Evolutionary conservation across 1,140 invertebrate genomes (phyloP), one percentile per base, ranked within the genome.

Genomic region (Potamilus streckersoni): DNA sequence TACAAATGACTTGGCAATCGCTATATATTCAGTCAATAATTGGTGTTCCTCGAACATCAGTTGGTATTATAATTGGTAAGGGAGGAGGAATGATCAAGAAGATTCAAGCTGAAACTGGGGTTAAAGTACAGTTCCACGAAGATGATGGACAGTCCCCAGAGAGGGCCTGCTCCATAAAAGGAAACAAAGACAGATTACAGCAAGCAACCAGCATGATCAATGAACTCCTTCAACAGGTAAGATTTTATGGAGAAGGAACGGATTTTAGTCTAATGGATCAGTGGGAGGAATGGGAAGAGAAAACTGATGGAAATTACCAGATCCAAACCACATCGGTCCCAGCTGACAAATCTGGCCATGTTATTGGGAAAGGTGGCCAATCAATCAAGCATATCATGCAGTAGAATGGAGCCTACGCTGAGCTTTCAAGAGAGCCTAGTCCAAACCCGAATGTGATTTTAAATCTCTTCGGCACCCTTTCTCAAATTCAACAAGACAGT

Each of bases 1-100:
- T 8, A 11, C 11, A 49, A 49, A 49, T 49, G 38, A 8, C 4
- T 49, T 11, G 38, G 11, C 38, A 49, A 49, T 49, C 38, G 11
- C 6, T 11, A 49, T 49, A 49, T 8, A 11, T 49, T 8, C 6
- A 49, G 38, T 8, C 38, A 49, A 49, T 11, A 49, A 49, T 49
- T 49, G 38, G 11, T 78, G 38, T 49, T 6, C 38, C 38, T 49
- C 38, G 38, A 49, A 11, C 38, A 49, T 49, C 38, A 49, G 38
- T 49, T 49, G 38, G 38, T 49, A 11, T 49, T 49, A 11, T 49
- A 49, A 49, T 49, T 80, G 98, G 98, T 67, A 95, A 97, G 87
- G 95, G 96, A 65, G 97, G 97, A 49, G 98, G 99, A 90, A 97
- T 98, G 91, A 98, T 99, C 76, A 96, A 95, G 60, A 93, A 97